Evolutionary conservation across 1,140 invertebrate species (phyloP).

Genomic region (Papilio glaucus): DNA sequence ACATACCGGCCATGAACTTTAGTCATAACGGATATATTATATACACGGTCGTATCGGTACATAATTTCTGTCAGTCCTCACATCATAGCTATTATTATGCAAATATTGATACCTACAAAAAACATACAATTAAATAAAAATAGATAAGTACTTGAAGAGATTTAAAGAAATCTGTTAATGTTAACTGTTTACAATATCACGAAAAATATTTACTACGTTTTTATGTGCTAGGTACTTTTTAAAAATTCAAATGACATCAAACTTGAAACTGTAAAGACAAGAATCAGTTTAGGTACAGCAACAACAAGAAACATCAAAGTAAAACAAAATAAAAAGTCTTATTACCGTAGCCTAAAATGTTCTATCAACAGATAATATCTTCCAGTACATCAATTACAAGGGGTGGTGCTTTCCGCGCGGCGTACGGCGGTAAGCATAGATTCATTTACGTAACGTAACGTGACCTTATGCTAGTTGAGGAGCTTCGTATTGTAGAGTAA

Average conservation of each 20-base stretch:
- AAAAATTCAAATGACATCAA: neutral
- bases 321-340: neutral
- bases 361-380: constrained; percentile 18
- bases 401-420: constrained; percentile 5
- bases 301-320: neutral
- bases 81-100: too few relatives aligned
- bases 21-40: too few relatives aligned
- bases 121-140: too few relatives aligned
- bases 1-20: too few relatives aligned
- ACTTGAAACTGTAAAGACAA: neutral
- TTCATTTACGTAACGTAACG: constrained; percentile 25
- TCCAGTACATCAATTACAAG: constrained; percentile 19
- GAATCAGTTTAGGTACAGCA: neutral
- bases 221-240: neutral
- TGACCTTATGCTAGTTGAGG: neutral
- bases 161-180: too few relatives aligned
- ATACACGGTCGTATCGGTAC: too few relatives aligned
- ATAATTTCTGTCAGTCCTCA: too few relatives aligned
- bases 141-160: too few relatives aligned
- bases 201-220: too few relatives aligned
- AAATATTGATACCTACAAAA: too few relatives aligned
- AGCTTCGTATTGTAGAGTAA: constrained; percentile 18
- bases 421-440: constrained; percentile 7
- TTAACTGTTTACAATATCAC: too few relatives aligned
- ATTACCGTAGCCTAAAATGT: neutral